Base-by-base conservation (phyloP, 1,140 invertebrate species). In the Zaprionus ghesquierei region DNA sequence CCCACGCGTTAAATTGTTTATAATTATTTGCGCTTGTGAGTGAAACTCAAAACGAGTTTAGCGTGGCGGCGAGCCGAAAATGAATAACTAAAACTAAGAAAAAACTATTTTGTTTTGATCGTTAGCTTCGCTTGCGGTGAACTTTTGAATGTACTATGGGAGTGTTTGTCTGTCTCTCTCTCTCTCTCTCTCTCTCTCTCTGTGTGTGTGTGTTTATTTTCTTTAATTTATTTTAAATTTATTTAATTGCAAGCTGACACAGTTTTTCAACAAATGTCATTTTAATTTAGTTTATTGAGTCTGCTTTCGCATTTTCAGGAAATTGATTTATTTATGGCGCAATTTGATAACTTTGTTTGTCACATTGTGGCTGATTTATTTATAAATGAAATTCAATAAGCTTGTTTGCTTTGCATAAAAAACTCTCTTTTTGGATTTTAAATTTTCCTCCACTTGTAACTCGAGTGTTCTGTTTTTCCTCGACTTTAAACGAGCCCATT, bases 71-170 rank as follows among this genome's bases (percentile, higher is more conserved):
- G n/a, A 25, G 12, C 46, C 25, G 23, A 18, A 38, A 44, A 63
- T 61, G 55, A 76, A 51, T 15, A 29, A 15, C 18, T 35, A 56
- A 23, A 8, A 22, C 22, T 15, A 50, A 35, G 5, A 22, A 51
- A 53, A 51, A 61, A 62, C 25, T 82, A 87, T 87, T 86, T 82
- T 87, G 82, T 87, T 89, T 82, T 87, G 82, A 77, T 87, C 79
- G 54, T 13, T 54, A 71, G 65, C 23, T 87, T 87, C 82, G 84
- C 58, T 63, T 60, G 56, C 63, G 60, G 29, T 49, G 46, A 50
- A 56, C 41, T 59, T 15, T 64, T 38, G 3, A 18, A 5, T 35
- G 5, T 12, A 33, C 18, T 66, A 6, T 65, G 51, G 20, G 20
- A 35, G 23, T 31, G n/a, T 41, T 23, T 65, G 44, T 22, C 3